Conservation (phyloP, 2,113 vertebrate genomes). For the Apaloderma vittatum region DNA sequence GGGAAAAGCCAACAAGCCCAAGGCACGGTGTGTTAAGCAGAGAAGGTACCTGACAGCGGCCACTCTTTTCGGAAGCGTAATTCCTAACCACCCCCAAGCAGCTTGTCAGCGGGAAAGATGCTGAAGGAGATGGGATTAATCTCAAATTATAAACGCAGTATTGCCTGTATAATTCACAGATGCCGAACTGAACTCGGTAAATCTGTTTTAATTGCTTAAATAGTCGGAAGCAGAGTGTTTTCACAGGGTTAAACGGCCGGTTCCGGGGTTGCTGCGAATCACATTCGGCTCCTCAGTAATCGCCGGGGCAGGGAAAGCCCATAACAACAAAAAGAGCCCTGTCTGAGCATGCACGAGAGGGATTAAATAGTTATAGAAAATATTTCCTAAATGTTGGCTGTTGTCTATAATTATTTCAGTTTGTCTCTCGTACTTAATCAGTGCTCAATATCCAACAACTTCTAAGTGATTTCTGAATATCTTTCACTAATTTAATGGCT, state of each 20-base stretch:
- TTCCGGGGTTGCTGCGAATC: neutral
- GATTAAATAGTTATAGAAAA: neutral
- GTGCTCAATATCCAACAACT: neutral
- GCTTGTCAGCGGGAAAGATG: too few species aligned
- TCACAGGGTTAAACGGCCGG: neutral
- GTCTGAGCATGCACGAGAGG: neutral
- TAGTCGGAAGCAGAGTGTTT: accelerated
- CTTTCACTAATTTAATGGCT: neutral
- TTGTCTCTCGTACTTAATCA: neutral
- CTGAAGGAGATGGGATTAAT: neutral
- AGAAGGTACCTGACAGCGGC: accelerated
- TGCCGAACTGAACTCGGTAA: neutral
- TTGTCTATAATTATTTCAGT: neutral
- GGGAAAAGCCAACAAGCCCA: accelerated
- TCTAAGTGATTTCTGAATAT: neutral
- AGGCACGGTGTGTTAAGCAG: too few species aligned
- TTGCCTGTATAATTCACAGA: neutral
- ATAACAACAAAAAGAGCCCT: accelerated
- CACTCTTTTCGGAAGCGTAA: neutral
- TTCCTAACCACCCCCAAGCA: neutral
- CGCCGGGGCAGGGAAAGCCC: accelerated
- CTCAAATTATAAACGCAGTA: accelerated
- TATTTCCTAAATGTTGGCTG: neutral
- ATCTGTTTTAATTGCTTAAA: neutral
- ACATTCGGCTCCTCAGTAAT: accelerated